Evolutionary conservation across 2,888 invertebrate genomes (phyloP).

Genomic region (Punctoribates punctum): DNA sequence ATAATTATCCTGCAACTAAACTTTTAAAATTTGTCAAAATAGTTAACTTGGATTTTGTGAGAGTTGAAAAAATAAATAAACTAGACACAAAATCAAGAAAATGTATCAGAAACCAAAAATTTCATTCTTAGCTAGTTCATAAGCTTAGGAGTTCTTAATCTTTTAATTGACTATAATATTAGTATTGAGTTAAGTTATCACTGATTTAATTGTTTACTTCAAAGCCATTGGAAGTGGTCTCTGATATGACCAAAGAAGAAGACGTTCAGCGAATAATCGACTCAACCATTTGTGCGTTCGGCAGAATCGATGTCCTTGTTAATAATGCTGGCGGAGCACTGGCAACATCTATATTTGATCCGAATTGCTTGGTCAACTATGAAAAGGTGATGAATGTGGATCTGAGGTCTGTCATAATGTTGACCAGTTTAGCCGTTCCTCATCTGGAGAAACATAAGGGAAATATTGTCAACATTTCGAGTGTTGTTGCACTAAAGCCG

Average conservation of each 20-base stretch:
- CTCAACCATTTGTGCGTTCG: neutral
- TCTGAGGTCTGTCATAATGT: constrained; percentile 3
- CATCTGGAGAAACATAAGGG: constrained; percentile 35
- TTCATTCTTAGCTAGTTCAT: no score
- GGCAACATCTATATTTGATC: constrained; percentile 65
- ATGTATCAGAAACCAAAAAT: no score
- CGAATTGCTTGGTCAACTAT: constrained; percentile 14
- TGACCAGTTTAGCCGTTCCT: constrained; percentile 36
- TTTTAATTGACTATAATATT: no score
- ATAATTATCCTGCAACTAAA: no score
- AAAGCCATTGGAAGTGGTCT: constrained; percentile 38
- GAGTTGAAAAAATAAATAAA: no score
- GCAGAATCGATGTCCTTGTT: constrained; percentile 67
- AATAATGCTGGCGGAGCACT: constrained; percentile 80
- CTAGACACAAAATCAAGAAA: no score
- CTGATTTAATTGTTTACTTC: no score
- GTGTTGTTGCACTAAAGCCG: constrained; percentile 20
- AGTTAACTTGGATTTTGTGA: no score
- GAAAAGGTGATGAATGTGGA: constrained; percentile 18
- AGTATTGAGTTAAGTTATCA: no score
- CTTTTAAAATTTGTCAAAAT: no score
- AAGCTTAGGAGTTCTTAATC: no score
- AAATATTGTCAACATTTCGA: constrained; percentile 40
- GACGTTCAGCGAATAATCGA: constrained; percentile 36
- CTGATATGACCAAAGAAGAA: constrained; percentile 26